A percentile compares a stretch with the other conserved stretches of the same genome.
Evolutionary conservation across 2,113 vertebrate species (phyloP).

Genomic region (Hyaena hyaena): DNA sequence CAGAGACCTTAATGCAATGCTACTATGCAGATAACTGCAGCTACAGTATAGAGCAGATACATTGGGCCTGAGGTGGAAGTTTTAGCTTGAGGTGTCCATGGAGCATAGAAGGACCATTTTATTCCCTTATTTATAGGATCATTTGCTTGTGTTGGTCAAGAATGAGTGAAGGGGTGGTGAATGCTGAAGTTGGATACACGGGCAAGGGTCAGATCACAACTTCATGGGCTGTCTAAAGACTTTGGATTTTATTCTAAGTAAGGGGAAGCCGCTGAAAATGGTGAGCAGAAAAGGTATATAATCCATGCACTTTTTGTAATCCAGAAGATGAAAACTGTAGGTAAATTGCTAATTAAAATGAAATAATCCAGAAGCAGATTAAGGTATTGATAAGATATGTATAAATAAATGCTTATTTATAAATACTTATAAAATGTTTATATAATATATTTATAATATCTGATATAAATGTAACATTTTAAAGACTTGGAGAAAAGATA

Average conservation of each 20-base stretch:
- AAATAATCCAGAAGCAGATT: conserved; percentile 33
- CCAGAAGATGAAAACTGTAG: not conserved
- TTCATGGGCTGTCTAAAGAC: not conserved
- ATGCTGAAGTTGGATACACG: not conserved
- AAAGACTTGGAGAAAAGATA: conserved; percentile 40
- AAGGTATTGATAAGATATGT: not conserved
- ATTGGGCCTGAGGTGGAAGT: not conserved
- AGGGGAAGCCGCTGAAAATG: not conserved
- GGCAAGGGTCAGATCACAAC: not conserved
- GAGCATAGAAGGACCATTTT: not conserved
- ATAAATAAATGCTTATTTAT: no score
- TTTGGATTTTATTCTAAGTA: not conserved
- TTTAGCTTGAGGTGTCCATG: not conserved
- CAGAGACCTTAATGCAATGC: not conserved
- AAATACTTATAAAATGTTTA: no score
- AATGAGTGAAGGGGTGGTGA: not conserved
- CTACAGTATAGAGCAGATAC: not conserved
- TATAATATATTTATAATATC: not conserved
- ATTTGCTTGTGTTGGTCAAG: not conserved
- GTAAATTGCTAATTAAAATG: not conserved
- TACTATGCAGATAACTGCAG: not conserved
- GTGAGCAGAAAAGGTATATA: not conserved
- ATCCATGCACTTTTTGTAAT: not conserved
- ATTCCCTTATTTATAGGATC: not conserved
- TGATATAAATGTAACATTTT: conserved; percentile 35